These are phyloP conservation scores for Entomobrya proxima DNA, from an alignment of 2,888 invertebrate genomes.

Conservation along the genomic window DNA sequence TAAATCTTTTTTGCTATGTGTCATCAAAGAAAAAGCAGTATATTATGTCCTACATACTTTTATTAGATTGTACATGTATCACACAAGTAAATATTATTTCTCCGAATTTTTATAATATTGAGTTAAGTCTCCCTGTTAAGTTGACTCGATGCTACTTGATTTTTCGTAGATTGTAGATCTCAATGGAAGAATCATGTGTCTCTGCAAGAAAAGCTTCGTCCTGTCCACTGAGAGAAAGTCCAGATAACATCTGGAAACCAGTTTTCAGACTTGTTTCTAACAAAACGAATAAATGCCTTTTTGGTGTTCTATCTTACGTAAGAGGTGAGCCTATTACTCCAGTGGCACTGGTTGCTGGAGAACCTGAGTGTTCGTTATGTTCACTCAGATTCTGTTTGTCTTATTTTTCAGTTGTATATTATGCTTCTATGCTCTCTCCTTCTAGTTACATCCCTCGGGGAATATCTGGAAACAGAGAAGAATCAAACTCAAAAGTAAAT, in stretches of 20 bases:
- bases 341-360: background rate
- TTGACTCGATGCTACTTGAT: background rate
- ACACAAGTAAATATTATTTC: background rate
- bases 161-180: conserved; percentile 35
- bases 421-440: conserved; percentile 1
- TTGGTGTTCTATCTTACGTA: background rate
- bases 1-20: conserved; percentile 5
- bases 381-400: background rate
- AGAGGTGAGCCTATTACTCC: background rate
- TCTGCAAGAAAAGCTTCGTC: conserved; percentile 30
- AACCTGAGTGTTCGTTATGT: background rate
- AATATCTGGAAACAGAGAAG: conserved; percentile 37
- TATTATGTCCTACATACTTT: background rate
- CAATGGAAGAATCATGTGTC: conserved; percentile 47
- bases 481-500: conserved; percentile 57
- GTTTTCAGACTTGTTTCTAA: background rate
- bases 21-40: conserved; percentile 16
- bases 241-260: conserved; percentile 46
- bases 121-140: background rate
- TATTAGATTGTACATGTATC: background rate
- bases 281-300: background rate
- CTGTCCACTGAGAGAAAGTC: conserved; percentile 39
- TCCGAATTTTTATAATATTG: background rate
- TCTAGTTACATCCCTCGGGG: conserved; percentile 32
- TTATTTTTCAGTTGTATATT: background rate